phyloP scores from a whole-genome alignment of 2,888 invertebrate genomes.

The Hypomecis atomaria region DNA sequence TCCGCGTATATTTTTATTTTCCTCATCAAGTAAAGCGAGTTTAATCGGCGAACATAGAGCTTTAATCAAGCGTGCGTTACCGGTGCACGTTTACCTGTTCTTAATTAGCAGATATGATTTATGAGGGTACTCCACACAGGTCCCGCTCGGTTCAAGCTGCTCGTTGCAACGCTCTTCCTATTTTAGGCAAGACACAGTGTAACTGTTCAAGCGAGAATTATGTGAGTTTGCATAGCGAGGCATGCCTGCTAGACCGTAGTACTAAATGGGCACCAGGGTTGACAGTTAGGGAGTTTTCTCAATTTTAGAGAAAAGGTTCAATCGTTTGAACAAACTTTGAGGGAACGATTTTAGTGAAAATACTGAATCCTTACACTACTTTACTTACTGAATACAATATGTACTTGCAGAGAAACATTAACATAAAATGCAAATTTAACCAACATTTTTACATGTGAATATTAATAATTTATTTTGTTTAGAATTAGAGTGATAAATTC shows the following conservation, averaged over 20 bases:
- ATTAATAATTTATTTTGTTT: too few species aligned
- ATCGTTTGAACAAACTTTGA: too few species aligned
- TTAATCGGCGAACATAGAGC: not conserved
- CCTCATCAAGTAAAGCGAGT: not conserved
- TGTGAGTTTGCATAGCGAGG: constrained; percentile 52
- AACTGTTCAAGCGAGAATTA: constrained; percentile 52
- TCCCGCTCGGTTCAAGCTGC: constrained; percentile 9
- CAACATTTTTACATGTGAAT: too few species aligned
- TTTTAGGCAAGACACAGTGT: constrained; percentile 45
- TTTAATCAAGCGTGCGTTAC: constrained; percentile 7
- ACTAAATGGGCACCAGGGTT: constrained; percentile 44
- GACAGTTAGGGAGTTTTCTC: too few species aligned
- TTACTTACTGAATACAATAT: too few species aligned
- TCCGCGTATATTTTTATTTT: not conserved
- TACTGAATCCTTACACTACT: too few species aligned
- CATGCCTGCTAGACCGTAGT: constrained; percentile 48
- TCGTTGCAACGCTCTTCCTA: constrained; percentile 43
- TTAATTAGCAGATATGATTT: constrained; percentile 20
- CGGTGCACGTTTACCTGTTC: constrained; percentile 6
- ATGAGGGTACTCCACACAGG: not conserved
- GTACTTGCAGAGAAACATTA: too few species aligned
- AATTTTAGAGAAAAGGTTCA: too few species aligned
- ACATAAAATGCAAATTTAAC: too few species aligned
- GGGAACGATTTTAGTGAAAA: too few species aligned
- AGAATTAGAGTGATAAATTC: too few species aligned